These are phyloP conservation scores for Pasiphila rectangulata DNA, from an alignment of 2,888 invertebrate species.

Conservation along the genomic window DNA sequence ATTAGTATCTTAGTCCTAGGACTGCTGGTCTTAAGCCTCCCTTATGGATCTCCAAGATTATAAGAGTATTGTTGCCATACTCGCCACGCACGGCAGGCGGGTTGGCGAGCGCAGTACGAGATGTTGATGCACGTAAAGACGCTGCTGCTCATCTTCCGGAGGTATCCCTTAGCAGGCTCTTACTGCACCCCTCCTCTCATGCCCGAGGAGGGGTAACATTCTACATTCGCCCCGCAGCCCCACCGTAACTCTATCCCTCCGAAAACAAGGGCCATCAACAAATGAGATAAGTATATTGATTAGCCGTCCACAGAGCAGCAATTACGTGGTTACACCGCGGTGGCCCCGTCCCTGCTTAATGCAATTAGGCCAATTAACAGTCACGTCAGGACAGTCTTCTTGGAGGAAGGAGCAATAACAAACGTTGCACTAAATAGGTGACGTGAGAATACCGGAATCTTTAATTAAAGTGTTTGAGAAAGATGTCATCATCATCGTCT, in stretches of 20 bases:
- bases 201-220: no score
- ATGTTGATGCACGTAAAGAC: no score
- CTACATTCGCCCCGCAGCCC: not conserved
- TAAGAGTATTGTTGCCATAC: no score
- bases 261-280: not conserved
- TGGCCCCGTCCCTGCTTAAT: constrained; percentile 28
- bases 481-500: not conserved
- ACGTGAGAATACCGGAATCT: no score
- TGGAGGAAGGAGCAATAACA: constrained; percentile 24
- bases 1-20: no score
- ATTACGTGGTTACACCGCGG: constrained; percentile 15
- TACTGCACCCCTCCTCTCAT: no score
- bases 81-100: no score
- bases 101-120: no score
- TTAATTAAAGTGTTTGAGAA: not conserved
- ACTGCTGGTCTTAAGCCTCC: no score
- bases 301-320: constrained; percentile 11
- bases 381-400: constrained; percentile 23
- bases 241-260: not conserved
- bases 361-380: constrained; percentile 33
- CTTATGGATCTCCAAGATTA: no score
- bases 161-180: no score
- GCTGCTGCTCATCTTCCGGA: no score
- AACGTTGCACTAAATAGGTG: constrained; percentile 5
- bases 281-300: constrained; percentile 14